Evolutionary conservation across 2,888 invertebrate genomes (phyloP), one percentile per base, ranked within the genome.

Genomic region (Eilema griseolum): DNA sequence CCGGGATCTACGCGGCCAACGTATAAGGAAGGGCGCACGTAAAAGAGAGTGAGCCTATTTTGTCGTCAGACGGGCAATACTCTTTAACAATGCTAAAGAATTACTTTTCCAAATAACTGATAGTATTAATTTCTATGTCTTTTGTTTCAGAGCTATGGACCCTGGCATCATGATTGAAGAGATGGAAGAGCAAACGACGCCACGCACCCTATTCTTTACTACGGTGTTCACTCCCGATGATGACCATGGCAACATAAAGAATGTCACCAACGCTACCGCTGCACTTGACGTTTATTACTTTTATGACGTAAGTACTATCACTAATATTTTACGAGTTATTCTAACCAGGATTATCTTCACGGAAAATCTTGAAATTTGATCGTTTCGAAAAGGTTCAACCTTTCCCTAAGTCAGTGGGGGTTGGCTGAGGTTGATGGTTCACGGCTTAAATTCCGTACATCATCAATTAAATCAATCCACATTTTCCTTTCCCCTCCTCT

Each of bases 61-160:
- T n/a, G n/a, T n/a, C n/a, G 28, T 28, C 3, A 28, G 3, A 5
- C 28, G 5, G 28, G 28, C 28, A 28, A 28, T 28, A 28, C 28
- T 28, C 31, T n/a, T n/a, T n/a, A 8, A 8, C 8, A 33, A 1
- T 33, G 31, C 4, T 33, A 8, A 8, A 7, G 31, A 37, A 37
- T 2, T 37, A 1, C 1, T 2, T 37, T 12, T 37, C 12, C 11
- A 41, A 41, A 41, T 3, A 41, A 16, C 23, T 33, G 2, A 12
- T 61, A 14, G 7, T 7, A 7, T 2, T 20, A 26, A 28, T 16
- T 26, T 12, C 3, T 7, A 20, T 20, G 14, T 60, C 7, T 64
- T 71, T 87, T 78, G 79, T 88, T 85, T 0, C 86, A 92, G 93
- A 70, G 88, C 37, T 76, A 94, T 94, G 93, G 92, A 91, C 52